These are phyloP conservation scores for Blastobasis adustella DNA, from an alignment of 2,888 invertebrate species.

Conservation along the genomic window DNA sequence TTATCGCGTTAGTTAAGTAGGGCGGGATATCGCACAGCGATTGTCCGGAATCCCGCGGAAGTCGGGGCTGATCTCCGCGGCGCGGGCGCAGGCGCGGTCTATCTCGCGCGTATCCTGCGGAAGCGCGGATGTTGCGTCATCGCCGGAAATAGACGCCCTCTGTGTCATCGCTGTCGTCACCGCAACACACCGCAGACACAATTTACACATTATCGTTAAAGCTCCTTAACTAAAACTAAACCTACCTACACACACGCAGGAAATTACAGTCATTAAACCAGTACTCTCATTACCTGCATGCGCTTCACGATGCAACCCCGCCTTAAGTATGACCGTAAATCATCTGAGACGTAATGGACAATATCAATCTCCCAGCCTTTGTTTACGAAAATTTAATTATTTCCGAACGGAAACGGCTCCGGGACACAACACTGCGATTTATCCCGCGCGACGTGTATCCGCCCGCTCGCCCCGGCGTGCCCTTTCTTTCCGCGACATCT, in stretches of 20 bases:
- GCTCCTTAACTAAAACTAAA: not conserved
- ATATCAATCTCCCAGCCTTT: constrained; percentile 37
- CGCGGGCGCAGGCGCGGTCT: not conserved
- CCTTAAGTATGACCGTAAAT: constrained; percentile 29
- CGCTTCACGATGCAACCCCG: constrained; percentile 22
- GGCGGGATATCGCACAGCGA: too few species aligned
- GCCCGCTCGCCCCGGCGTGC: constrained; percentile 26
- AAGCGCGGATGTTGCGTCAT: constrained; percentile 68
- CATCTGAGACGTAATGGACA: constrained; percentile 34
- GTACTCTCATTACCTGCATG: constrained; percentile 15
- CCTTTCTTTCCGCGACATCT: constrained; percentile 28
- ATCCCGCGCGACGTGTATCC: constrained; percentile 36
- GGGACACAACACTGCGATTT: constrained; percentile 52
- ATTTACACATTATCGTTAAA: constrained; percentile 14
- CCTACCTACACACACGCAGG: constrained; percentile 13
- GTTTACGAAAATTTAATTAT: constrained; percentile 34
- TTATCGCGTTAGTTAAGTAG: too few species aligned
- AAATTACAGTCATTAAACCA: constrained; percentile 27
- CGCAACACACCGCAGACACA: constrained; percentile 15
- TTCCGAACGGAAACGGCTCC: constrained; percentile 45
- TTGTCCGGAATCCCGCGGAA: constrained; percentile 45
- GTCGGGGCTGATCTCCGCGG: constrained; percentile 46
- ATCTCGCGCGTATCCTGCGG: constrained; percentile 60
- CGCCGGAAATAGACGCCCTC: constrained; percentile 68
- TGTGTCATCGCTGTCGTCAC: constrained; percentile 54